Evolutionary conservation across 2,888 invertebrate genomes (phyloP), one percentile per base, ranked within the genome.

Genomic region (Oligia latruncula): DNA sequence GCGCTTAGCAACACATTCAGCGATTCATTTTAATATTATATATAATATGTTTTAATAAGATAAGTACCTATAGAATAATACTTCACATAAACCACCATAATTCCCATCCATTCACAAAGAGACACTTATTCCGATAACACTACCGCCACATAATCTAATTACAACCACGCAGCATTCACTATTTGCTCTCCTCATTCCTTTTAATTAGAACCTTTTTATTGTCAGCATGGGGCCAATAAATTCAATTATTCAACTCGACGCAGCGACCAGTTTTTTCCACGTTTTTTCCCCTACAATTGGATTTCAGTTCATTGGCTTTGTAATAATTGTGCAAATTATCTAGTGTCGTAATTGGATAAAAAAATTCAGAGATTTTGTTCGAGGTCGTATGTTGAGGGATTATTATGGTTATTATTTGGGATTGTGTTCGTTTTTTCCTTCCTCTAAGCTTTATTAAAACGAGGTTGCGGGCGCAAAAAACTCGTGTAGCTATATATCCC

Each of bases 161-260:
- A 90, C 83, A 74, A 74, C 66, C 72, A 71, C 85, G 40, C 66
- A 86, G 85, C 76, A 80, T 79, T 79, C 77, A 82, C 86, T 89
- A 82, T 89, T 90, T 89, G 82, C 84, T 73, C 73, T 82, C 46
- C 86, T 85, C 84, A 81, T 87, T 85, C 86, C 46, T 87, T 90
- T 90, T 90, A 90, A 90, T 90, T 90, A 90, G 88, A 90, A 85
- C 84, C 88, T 85, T 90, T 90, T 90, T 90, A 90, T 87, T 89
- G 88, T 87, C 83, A 86, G 87, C 81, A 77, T 82, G 87, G 81
- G 90, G 81, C 83, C 87, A 90, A 90, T 89, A 89, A 88, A 90
- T 90, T 88, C 89, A 90, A 90, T 90, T 90, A 90, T 90, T 89
- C 89, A 85, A 82, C 83, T 79, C 78, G 74, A 83, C 81, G 71